A percentile compares a stretch with the other conserved stretches of the same genome.
phyloP scores from a whole-genome alignment of 1,140 invertebrate genomes.

The Stegodyphus dumicola region DNA sequence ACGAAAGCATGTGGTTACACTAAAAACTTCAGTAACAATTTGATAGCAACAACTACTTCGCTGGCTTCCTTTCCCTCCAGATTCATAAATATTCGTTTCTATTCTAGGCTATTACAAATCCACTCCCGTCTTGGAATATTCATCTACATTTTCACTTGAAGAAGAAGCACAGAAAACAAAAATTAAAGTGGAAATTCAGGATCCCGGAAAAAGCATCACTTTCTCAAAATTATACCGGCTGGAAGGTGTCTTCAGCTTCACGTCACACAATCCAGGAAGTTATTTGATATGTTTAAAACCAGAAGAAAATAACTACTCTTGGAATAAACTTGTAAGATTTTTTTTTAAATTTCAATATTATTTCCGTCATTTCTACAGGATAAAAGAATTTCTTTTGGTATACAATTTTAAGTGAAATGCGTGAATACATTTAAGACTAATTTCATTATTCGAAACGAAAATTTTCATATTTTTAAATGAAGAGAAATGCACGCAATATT shows the following conservation, averaged over 20 bases:
- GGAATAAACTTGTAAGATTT: slow-evolving; percentile 6
- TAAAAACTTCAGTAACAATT: too few species aligned
- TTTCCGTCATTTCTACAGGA: too few species aligned
- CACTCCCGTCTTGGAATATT: too few species aligned
- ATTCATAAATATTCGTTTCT: too few species aligned
- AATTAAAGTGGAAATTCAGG: slow-evolving; percentile 34
- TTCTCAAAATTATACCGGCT: slow-evolving; percentile 13
- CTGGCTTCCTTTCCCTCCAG: too few species aligned
- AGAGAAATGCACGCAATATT: not conserved
- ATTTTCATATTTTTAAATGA: not conserved
- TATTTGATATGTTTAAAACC: slow-evolving; percentile 21
- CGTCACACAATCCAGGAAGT: slow-evolving; percentile 25
- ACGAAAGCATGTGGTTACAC: too few species aligned
- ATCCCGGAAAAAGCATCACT: slow-evolving; percentile 12
- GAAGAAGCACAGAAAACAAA: not conserved
- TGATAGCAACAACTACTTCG: too few species aligned
- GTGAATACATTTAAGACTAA: not conserved
- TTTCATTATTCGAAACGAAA: not conserved
- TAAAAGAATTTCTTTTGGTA: too few species aligned
- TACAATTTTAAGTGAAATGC: too few species aligned
- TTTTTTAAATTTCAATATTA: not conserved
- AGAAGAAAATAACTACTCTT: not conserved
- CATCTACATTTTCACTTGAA: too few species aligned
- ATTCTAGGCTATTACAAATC: too few species aligned
- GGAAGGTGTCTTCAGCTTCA: slow-evolving; percentile 25